These are phyloP conservation scores for Dusona sp. DNA, from an alignment of 2,888 invertebrate genomes.

Conservation along the genomic window DNA sequence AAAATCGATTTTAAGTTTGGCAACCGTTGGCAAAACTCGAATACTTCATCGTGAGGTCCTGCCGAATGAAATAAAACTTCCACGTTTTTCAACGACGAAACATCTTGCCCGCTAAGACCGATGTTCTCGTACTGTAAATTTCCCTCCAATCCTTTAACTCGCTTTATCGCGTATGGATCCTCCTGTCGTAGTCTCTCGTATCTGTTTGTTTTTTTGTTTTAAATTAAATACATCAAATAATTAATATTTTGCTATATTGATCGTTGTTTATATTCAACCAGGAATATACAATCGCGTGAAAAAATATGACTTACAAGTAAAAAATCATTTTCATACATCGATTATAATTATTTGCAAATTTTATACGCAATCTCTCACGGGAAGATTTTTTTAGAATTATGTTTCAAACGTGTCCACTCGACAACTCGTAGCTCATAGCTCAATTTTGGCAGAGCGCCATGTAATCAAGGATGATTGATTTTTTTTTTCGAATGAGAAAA, in stretches of 20 bases:
- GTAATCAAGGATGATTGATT: neutral
- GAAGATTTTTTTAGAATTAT: neutral
- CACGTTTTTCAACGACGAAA: constrained; percentile 70
- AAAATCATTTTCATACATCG: neutral
- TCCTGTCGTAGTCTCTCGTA: constrained; percentile 77
- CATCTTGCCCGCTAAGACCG: constrained; percentile 69
- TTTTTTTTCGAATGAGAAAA: constrained; percentile 21
- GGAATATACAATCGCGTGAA: no score
- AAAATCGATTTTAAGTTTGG: constrained; percentile 72
- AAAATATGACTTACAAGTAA: neutral
- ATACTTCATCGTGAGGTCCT: constrained; percentile 73
- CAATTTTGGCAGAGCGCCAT: constrained; percentile 13
- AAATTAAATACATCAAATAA: neutral
- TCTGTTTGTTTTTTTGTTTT: constrained; percentile 72
- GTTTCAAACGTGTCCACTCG: neutral
- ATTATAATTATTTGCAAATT: neutral
- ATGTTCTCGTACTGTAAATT: constrained; percentile 76
- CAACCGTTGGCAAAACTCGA: constrained; percentile 73
- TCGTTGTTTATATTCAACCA: no score
- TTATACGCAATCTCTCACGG: neutral
- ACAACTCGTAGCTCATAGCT: neutral
- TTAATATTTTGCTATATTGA: neutral
- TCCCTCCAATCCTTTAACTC: constrained; percentile 76
- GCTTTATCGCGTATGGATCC: constrained; percentile 73
- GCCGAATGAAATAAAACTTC: constrained; percentile 77